phyloP scores from a whole-genome alignment of 1,140 invertebrate species.

The Coptotermes formosanus region DNA sequence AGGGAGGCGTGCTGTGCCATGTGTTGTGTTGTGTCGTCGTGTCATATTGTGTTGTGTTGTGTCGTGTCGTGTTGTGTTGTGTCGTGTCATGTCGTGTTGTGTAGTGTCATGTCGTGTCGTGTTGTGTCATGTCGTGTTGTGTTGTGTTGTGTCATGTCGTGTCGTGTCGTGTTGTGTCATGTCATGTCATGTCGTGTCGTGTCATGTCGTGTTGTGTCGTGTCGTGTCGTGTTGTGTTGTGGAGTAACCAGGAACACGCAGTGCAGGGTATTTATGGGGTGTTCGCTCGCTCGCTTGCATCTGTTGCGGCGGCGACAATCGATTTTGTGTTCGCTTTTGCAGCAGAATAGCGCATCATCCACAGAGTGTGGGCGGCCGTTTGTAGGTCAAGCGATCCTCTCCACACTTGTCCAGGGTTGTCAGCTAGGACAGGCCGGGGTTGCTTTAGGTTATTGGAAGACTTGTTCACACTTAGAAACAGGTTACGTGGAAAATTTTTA shows the following conservation, averaged over 20 bases:
- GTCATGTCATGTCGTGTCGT: too few species aligned
- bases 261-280: background rate
- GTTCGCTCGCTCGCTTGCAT: background rate
- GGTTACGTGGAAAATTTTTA: too few species aligned
- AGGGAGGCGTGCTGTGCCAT: background rate
- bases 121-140: too few species aligned
- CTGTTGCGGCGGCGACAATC: background rate
- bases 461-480: background rate
- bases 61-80: too few species aligned
- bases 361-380: background rate
- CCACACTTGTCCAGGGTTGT: background rate
- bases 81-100: too few species aligned
- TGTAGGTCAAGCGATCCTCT: background rate
- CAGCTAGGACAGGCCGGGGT: background rate
- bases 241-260: background rate
- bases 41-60: too few species aligned
- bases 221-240: background rate
- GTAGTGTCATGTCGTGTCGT: too few species aligned
- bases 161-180: too few species aligned
- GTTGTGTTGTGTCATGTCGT: too few species aligned
- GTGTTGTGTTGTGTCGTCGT: too few species aligned
- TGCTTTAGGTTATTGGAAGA: background rate
- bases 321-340: background rate
- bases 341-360: background rate
- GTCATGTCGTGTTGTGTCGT: too few species aligned